Evolutionary conservation across 92 coral and sea anemone species (phyloP).

Genomic region (Pocillopora grandis): DNA sequence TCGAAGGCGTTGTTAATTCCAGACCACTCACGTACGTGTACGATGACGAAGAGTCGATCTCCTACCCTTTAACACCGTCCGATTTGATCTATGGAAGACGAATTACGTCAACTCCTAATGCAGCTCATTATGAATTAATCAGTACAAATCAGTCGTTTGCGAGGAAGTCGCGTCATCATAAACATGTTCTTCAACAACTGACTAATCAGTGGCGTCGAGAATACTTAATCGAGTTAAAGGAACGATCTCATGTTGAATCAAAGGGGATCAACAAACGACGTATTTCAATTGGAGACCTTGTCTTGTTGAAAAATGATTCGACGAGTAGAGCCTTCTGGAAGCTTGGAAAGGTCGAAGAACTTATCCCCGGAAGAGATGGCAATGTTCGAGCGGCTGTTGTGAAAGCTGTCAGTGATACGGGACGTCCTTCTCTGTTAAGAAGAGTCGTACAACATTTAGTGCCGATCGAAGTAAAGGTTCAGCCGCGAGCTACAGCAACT

Average conservation of each 20-base stretch:
- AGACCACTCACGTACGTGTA: slow-evolving; percentile 59
- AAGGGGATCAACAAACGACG: too few species aligned
- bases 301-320: too few species aligned
- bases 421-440: slow-evolving; percentile 17
- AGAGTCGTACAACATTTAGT: slow-evolving; percentile 45
- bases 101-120: slow-evolving; percentile 34
- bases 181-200: slow-evolving; percentile 45
- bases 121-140: slow-evolving; percentile 42
- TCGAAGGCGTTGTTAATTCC: slow-evolving; percentile 48
- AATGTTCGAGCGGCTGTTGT: slow-evolving; percentile 44
- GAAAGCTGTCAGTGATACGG: slow-evolving; percentile 2
- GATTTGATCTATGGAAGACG: slow-evolving; percentile 49
- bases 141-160: slow-evolving; percentile 59
- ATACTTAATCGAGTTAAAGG: slow-evolving; percentile 30
- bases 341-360: slow-evolving; percentile 54
- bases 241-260: too few species aligned
- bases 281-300: slow-evolving; percentile 48
- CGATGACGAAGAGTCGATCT: slow-evolving; percentile 49
- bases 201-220: slow-evolving; percentile 56
- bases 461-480: slow-evolving; percentile 48
- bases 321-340: slow-evolving; percentile 49
- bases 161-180: slow-evolving; percentile 44
- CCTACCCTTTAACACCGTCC: slow-evolving; percentile 51
- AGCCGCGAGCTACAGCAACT: too few species aligned
- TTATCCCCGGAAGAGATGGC: slow-evolving; percentile 35